A percentile compares a stretch with the other conserved stretches of the same genome.
These are phyloP conservation scores for Agapostemon virescens DNA, from an alignment of 2,888 invertebrate species.

Conservation along the genomic window DNA sequence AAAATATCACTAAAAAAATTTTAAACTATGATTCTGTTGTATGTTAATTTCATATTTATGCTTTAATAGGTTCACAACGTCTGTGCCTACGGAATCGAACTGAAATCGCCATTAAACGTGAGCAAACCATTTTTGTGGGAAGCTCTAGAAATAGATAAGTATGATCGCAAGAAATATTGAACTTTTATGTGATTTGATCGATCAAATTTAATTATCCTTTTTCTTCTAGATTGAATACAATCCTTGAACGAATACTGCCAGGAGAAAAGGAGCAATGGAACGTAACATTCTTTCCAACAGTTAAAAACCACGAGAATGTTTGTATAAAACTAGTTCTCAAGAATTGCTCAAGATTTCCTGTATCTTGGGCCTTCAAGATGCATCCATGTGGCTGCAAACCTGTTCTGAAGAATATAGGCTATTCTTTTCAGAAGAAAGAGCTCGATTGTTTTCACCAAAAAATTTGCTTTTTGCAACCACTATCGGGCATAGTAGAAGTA, in stretches of 20 bases:
- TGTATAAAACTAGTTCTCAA: constrained; percentile 44
- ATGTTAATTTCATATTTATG: not conserved
- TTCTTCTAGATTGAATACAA: constrained; percentile 46
- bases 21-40: not conserved
- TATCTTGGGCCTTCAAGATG: constrained; percentile 39
- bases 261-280: constrained; percentile 29
- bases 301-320: constrained; percentile 20
- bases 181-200: not conserved
- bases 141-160: constrained; percentile 78
- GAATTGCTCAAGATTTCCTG: constrained; percentile 39
- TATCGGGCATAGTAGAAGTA: constrained; percentile 46
- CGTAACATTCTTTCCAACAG: constrained; percentile 42
- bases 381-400: constrained; percentile 50
- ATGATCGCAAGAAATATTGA: constrained; percentile 44
- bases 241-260: constrained; percentile 43
- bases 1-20: no score
- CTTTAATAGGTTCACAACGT: constrained; percentile 47
- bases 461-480: constrained; percentile 45
- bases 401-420: constrained; percentile 26
- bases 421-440: constrained; percentile 27
- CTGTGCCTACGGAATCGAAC: constrained; percentile 66
- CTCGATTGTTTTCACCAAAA: constrained; percentile 51
- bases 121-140: constrained; percentile 79
- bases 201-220: not conserved
- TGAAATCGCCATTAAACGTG: constrained; percentile 49